Conservation (phyloP, 2,797 vertebrate species). For the Crypturellus tataupa region DNA sequence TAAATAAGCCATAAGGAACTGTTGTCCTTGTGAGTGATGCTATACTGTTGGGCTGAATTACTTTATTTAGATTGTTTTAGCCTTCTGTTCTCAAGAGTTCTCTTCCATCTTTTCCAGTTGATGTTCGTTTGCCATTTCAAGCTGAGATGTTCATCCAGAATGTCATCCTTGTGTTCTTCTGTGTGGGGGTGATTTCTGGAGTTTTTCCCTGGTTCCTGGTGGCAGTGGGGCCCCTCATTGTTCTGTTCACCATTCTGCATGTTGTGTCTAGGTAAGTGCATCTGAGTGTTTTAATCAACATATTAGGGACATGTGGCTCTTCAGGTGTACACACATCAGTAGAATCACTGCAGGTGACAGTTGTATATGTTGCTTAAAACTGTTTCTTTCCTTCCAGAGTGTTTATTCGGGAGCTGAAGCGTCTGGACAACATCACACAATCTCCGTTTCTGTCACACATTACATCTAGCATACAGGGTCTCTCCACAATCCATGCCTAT, state of each 20-base stretch:
- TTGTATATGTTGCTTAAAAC: background rate
- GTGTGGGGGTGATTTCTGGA: conserved; percentile 88
- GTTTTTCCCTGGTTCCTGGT: conserved; percentile 94
- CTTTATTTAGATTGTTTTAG: background rate
- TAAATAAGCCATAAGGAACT: background rate
- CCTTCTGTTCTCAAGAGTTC: background rate
- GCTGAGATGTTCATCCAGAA: conserved; percentile 96
- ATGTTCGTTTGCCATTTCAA: conserved; percentile 93
- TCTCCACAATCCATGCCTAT: conserved; percentile 92
- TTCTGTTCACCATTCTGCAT: conserved; percentile 88
- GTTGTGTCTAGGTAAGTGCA: conserved; percentile 86
- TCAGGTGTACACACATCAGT: background rate
- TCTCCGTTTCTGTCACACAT: conserved; percentile 93
- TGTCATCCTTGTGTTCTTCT: conserved; percentile 92
- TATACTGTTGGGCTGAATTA: background rate
- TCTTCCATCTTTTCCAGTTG: conserved; percentile 80
- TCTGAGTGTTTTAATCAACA: background rate
- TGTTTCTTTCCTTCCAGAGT: conserved; percentile 77
- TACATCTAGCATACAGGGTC: conserved; percentile 92
- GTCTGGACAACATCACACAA: conserved; percentile 91
- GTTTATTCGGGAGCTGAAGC: conserved; percentile 92
- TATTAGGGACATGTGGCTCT: background rate
- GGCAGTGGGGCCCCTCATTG: conserved; percentile 88
- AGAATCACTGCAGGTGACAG: background rate
- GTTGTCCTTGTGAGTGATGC: background rate